Evolutionary conservation across 2,888 invertebrate species (phyloP).

Genomic region (Drosophila eohydei): DNA sequence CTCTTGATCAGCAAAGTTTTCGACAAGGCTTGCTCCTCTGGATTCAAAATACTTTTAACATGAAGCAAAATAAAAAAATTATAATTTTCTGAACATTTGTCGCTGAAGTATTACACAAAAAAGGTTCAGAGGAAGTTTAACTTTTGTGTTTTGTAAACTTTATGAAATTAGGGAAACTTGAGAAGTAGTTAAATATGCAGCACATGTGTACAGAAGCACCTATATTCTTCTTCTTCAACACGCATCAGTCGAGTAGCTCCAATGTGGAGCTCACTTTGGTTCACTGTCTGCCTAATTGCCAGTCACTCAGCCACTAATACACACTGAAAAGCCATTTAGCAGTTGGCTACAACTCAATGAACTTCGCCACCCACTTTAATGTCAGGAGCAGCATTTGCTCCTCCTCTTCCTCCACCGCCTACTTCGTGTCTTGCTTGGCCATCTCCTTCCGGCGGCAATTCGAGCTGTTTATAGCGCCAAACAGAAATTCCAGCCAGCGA

Average conservation of each 20-base stretch:
- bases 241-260: not conserved
- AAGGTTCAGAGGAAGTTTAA: too few species aligned
- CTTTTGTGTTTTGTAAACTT: not conserved
- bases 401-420: not conserved
- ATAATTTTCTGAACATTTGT: too few species aligned
- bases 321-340: constrained; percentile 44
- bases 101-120: too few species aligned
- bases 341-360: constrained; percentile 43
- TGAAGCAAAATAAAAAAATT: too few species aligned
- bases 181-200: not conserved
- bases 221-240: not conserved
- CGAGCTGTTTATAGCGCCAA: constrained; percentile 49
- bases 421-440: not conserved
- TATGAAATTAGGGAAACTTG: not conserved
- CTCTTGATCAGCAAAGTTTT: too few species aligned
- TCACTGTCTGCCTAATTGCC: constrained; percentile 4
- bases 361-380: constrained; percentile 51
- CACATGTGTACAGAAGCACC: too few species aligned
- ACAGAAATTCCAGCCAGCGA: constrained; percentile 50
- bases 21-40: too few species aligned
- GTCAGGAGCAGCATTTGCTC: constrained; percentile 26
- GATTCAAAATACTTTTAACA: too few species aligned
- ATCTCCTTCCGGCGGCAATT: not conserved
- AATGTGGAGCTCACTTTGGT: not conserved
- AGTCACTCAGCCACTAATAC: constrained; percentile 52